Conservation (phyloP, 2,888 invertebrate species). For the Steromphala cineraria region DNA sequence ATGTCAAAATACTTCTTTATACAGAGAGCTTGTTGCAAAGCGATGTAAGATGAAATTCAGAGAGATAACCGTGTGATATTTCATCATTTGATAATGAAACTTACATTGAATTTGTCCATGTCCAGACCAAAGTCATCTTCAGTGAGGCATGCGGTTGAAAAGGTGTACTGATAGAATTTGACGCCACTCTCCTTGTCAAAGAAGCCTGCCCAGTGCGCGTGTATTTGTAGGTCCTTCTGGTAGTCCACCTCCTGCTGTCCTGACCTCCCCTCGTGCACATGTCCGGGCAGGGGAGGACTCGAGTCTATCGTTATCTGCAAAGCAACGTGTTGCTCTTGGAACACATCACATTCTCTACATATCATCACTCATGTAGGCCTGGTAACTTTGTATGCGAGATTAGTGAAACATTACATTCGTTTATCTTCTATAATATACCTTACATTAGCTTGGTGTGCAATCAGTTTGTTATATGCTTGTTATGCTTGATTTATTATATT, state of each 20-base stretch:
- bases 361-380: too few species aligned
- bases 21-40: slow-evolving; percentile 53
- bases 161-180: slow-evolving; percentile 51
- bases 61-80: too few species aligned
- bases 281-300: slow-evolving; percentile 55
- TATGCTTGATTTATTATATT: too few species aligned
- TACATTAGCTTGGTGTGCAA: too few species aligned
- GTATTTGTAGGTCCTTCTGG: slow-evolving; percentile 38
- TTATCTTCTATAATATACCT: too few species aligned
- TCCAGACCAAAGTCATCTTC: background rate
- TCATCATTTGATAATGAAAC: too few species aligned
- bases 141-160: background rate
- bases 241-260: slow-evolving; percentile 54
- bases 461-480: too few species aligned
- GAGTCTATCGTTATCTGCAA: slow-evolving; percentile 59
- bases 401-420: too few species aligned
- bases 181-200: slow-evolving; percentile 62
- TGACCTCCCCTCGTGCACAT: slow-evolving; percentile 49
- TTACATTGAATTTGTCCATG: too few species aligned
- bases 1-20: slow-evolving; percentile 31
- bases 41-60: slow-evolving; percentile 45
- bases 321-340: background rate
- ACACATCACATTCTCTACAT: background rate
- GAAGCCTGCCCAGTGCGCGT: slow-evolving; percentile 58
- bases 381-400: too few species aligned